phyloP scores from a whole-genome alignment of 2,797 vertebrate species.

The Halcyon leucocephala region DNA sequence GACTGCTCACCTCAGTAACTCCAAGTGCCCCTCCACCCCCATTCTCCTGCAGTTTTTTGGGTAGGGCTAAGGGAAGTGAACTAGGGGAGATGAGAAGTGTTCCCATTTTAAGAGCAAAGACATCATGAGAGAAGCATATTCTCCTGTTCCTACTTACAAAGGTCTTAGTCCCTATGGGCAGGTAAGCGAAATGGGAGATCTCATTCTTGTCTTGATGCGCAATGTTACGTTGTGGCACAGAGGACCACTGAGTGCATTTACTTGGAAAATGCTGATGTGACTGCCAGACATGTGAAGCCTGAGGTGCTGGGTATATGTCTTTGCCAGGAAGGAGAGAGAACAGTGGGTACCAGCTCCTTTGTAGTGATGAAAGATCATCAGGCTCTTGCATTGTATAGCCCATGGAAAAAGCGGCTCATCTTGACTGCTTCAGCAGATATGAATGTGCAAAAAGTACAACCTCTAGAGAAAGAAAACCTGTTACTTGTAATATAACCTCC shows the following conservation, averaged over 20 bases:
- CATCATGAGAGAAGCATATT: neutral
- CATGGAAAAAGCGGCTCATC: neutral
- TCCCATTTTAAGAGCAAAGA: neutral
- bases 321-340: neutral
- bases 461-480: neutral
- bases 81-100: neutral
- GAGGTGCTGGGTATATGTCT: neutral
- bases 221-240: accelerated
- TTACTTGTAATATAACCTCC: neutral
- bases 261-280: neutral
- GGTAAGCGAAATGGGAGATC: neutral
- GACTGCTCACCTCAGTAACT: neutral
- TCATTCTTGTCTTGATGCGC: neutral
- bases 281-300: neutral
- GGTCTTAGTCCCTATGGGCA: neutral
- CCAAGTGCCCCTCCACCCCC: neutral
- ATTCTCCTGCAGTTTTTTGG: neutral
- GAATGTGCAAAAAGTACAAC: neutral
- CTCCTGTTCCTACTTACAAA: neutral
- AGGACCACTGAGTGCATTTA: neutral
- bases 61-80: neutral
- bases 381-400: neutral
- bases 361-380: neutral
- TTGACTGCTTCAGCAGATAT: neutral
- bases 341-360: neutral